Evolutionary conservation across 1,140 invertebrate species (phyloP).

Genomic region (Pristionchus pacificus): DNA sequence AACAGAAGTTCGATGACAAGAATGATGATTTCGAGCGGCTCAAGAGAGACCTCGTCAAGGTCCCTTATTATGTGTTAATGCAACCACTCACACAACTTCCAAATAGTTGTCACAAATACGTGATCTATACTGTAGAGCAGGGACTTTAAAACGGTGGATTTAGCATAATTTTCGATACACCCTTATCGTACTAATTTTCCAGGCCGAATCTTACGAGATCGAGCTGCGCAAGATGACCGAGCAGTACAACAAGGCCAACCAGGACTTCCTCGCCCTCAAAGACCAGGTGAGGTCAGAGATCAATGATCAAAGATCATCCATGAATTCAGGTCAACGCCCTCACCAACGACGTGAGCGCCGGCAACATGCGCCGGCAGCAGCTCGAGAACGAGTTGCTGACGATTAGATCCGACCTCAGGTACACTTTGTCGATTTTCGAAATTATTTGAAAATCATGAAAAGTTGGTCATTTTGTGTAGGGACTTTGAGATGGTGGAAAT

Average conservation of each 20-base stretch:
- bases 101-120: no score
- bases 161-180: no score
- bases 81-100: no score
- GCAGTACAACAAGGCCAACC: slow-evolving; percentile 34
- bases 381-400: slow-evolving; percentile 47
- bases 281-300: slow-evolving; percentile 36
- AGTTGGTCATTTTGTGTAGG: no score
- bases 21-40: slow-evolving; percentile 47
- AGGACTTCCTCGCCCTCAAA: slow-evolving; percentile 42
- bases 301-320: neutral
- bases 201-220: slow-evolving; percentile 45
- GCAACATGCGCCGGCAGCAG: slow-evolving; percentile 43
- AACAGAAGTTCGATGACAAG: slow-evolving; percentile 46
- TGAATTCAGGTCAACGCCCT: slow-evolving; percentile 34
- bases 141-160: no score
- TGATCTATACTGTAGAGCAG: no score
- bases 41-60: slow-evolving; percentile 47
- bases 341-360: slow-evolving; percentile 43
- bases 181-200: no score
- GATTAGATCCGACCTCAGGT: slow-evolving; percentile 43
- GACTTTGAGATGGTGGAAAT: no score
- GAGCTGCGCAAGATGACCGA: slow-evolving; percentile 48
- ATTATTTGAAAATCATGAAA: no score
- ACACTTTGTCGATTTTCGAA: no score
- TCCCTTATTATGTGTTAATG: no score